Evolutionary conservation across 2,797 vertebrate genomes (phyloP).

Genomic region (Lagocephalus sceleratus): DNA sequence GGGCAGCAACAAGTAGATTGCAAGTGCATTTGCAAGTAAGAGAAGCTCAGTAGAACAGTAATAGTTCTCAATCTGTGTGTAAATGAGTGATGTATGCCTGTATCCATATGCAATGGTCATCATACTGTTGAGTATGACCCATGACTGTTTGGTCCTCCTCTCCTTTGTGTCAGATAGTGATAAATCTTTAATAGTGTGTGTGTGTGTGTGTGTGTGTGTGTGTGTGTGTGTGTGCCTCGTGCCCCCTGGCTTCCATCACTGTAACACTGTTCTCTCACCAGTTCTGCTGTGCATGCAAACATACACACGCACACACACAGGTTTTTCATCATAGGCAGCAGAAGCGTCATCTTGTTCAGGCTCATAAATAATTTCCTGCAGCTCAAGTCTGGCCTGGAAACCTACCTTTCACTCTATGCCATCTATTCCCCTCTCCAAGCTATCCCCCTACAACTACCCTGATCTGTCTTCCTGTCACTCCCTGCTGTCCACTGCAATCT

Average conservation of each 20-base stretch:
- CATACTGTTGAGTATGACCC: conserved; percentile 46
- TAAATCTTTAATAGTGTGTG: conserved; percentile 66
- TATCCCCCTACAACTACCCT: conserved; percentile 44
- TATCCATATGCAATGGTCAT: conserved; percentile 42
- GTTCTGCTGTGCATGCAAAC: conserved; percentile 25
- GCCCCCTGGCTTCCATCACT: conserved; percentile 65
- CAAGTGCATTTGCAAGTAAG: not conserved
- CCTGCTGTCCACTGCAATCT: conserved; percentile 39
- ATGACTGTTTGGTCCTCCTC: conserved; percentile 35
- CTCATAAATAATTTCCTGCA: conserved; percentile 78
- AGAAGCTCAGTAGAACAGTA: not conserved
- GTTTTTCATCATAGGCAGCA: conserved; percentile 68
- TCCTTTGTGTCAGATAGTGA: conserved; percentile 60
- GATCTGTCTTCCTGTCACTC: conserved; percentile 56
- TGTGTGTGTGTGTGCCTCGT: conserved; percentile 38
- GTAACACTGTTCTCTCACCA: conserved; percentile 58
- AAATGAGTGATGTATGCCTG: not conserved
- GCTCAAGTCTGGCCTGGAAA: conserved; percentile 79
- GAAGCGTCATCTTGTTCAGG: conserved; percentile 72
- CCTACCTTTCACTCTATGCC: conserved; percentile 70
- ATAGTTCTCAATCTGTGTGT: not conserved
- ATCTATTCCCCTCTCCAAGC: conserved; percentile 58
- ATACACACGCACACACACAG: conserved; percentile 8
- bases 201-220: conserved; percentile 29
- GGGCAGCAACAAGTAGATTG: conserved; percentile 25